Evolutionary conservation across 2,888 invertebrate species (phyloP), one percentile per base, ranked within the genome.

Genomic region (Tryphoninae sp.): DNA sequence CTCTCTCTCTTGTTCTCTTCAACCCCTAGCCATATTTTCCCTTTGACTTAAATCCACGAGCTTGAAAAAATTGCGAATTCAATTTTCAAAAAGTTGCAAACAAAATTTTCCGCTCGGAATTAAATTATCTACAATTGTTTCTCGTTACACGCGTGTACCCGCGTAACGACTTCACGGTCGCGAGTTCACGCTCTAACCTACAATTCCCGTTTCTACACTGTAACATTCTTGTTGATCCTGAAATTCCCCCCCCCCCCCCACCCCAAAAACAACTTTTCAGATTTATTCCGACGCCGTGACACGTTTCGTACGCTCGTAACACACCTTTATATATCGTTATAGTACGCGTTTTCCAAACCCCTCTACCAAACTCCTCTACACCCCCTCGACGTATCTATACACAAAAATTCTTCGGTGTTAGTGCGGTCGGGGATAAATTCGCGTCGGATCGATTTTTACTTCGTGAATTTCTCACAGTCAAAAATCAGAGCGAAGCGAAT

Each of bases 381-480:
- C 11, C 16, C 69, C 8, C 22, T 23, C 33, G 16, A 0, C 53
- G 53, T 16, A 55, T 13, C 58, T 45, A 33, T 40, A 45, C 71
- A 23, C 16, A 23, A 7, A 49, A 11, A 4, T 13, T 67, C 76
- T 59, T 58, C 45, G 26, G 61, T 51, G 73, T 65, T 51, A 61
- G 22, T 58, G 61, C 71, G 45, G 59, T 67, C 42, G 53, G 69
- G 78, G 19, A 78, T 75, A 68, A 75, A 81, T 59, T 75, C 53
- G 78, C 26, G 75, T 53, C 4, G 45, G 59, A 74, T 78, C 74
- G 75, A 75, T 71, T 81, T 81, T 78, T 59, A 33, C 64, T 74
- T 78, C 72, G 45, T 42, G 51, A 69, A 78, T 78, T 81, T 75
- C 78, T 74, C 68, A 78, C 59, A 53, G 78, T 75, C 78, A 67